These are phyloP conservation scores for Alouatta palliata DNA, from an alignment of 2,113 vertebrate species.

Conservation along the genomic window DNA sequence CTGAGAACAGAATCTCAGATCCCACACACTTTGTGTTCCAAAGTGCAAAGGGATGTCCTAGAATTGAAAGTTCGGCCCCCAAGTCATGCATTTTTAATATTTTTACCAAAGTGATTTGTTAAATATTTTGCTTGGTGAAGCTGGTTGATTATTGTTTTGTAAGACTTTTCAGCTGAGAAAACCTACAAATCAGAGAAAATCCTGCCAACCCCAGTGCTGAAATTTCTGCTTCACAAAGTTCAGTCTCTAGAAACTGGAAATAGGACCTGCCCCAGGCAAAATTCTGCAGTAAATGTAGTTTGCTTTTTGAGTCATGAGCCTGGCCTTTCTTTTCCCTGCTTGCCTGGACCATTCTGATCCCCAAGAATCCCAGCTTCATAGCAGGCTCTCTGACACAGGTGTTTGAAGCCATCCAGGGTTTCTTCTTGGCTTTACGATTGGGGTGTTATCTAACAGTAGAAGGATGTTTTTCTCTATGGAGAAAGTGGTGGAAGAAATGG, in stretches of 20 bases:
- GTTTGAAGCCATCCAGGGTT: background rate
- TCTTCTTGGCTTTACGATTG: background rate
- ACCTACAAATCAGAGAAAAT: constrained; percentile 50
- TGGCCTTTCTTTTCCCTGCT: background rate
- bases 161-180: constrained; percentile 48
- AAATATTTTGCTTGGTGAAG: background rate
- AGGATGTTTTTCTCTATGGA: background rate
- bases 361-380: rapidly evolving
- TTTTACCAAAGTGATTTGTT: background rate
- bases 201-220: background rate
- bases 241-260: background rate
- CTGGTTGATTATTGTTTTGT: background rate
- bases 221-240: constrained; percentile 39
- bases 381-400: background rate
- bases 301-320: background rate
- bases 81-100: background rate
- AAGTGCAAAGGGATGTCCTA: background rate
- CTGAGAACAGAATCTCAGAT: background rate
- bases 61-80: background rate
- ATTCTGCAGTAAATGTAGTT: background rate
- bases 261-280: background rate
- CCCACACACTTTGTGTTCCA: background rate
- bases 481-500: background rate
- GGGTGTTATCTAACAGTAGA: background rate
- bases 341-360: background rate